phyloP scores from a whole-genome alignment of 2,113 vertebrate species.

The Notiomystis cincta region DNA sequence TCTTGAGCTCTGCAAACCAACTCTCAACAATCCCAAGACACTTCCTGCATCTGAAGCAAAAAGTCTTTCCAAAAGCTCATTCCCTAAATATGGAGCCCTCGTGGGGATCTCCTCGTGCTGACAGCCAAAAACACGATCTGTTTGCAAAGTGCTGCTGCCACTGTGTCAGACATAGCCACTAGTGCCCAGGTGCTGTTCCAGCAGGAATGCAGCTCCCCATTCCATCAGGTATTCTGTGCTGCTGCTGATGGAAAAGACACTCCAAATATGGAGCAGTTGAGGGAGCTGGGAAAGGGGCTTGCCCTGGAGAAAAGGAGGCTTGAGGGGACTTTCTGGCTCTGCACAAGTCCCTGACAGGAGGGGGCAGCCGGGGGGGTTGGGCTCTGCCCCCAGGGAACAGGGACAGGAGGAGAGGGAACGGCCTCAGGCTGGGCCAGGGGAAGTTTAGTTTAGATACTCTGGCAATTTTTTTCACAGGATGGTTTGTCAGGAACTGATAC shows the following conservation, averaged over 20 bases:
- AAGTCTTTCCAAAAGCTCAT: neutral
- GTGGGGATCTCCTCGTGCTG: rapidly evolving
- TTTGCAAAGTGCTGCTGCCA: neutral
- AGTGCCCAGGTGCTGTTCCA: neutral
- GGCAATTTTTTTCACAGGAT: neutral
- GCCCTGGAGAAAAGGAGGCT: neutral
- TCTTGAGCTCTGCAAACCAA: neutral
- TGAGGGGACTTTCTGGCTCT: neutral
- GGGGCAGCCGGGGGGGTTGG: rapidly evolving
- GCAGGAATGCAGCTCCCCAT: rapidly evolving
- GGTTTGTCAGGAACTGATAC: too few relatives aligned
- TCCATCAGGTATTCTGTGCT: neutral
- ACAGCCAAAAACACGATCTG: neutral
- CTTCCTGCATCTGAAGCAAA: neutral
- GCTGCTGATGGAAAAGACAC: neutral
- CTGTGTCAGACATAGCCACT: neutral
- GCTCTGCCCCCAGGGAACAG: neutral
- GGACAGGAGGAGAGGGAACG: neutral
- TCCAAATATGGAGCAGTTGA: neutral
- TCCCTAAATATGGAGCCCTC: neutral
- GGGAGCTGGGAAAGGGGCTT: neutral
- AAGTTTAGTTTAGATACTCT: neutral
- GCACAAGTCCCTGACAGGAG: neutral
- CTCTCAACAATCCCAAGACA: neutral
- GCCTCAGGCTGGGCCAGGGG: neutral